These are phyloP conservation scores for Tretioscincus oriximinensis DNA, from an alignment of 2,113 vertebrate species.

Conservation along the genomic window DNA sequence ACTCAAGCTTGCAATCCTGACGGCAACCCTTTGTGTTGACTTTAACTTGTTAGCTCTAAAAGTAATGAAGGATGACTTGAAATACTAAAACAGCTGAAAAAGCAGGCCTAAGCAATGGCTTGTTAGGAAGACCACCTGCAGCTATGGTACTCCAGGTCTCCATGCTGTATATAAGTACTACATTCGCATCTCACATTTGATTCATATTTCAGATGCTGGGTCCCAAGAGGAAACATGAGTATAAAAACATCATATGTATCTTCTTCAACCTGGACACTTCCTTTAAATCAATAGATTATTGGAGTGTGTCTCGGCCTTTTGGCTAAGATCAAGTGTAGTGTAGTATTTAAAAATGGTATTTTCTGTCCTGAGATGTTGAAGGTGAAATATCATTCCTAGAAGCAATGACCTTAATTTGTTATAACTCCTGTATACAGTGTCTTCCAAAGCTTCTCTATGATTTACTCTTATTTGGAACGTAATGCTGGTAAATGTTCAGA, in stretches of 20 bases:
- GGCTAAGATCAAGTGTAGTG: too few species aligned
- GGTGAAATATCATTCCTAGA: too few species aligned
- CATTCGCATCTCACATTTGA: background rate
- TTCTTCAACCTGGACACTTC: background rate
- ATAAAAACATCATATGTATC: background rate
- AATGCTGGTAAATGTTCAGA: background rate
- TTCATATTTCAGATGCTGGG: background rate
- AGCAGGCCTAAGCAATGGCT: constrained; percentile 25
- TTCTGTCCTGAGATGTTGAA: too few species aligned
- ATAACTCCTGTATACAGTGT: background rate
- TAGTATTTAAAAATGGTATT: background rate
- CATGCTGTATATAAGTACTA: background rate
- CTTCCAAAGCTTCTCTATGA: too few species aligned
- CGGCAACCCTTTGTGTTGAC: constrained; percentile 50
- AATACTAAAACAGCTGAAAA: background rate
- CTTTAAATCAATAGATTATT: background rate
- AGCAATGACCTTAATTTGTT: too few species aligned
- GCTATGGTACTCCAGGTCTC: background rate
- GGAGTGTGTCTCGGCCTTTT: background rate
- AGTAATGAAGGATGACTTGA: constrained; percentile 16
- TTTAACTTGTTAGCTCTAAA: constrained; percentile 32
- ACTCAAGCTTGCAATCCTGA: constrained; percentile 33
- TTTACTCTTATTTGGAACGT: background rate
- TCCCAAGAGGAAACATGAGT: background rate
- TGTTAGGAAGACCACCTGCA: constrained; percentile 14